These are phyloP conservation scores for Campylomormyrus tamandua DNA, from an alignment of 2,113 vertebrate species.

Conservation along the genomic window DNA sequence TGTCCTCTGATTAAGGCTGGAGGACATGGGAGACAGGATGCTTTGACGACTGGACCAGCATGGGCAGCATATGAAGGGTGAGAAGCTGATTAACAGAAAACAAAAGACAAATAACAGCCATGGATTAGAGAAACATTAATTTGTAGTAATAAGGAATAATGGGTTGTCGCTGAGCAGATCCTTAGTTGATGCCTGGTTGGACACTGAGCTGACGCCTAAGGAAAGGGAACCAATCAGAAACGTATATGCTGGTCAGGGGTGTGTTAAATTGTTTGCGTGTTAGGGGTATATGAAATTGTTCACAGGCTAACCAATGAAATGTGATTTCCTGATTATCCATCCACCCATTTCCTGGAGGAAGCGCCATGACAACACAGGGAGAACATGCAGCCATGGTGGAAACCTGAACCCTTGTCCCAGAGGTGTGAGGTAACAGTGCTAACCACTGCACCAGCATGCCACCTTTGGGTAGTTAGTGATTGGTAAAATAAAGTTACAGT, in stretches of 20 bases:
- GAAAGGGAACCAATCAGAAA: not conserved
- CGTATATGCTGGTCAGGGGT: not conserved
- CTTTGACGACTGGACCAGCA: not conserved
- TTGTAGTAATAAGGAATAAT: not conserved
- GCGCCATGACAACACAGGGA: not conserved
- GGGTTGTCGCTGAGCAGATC: not conserved
- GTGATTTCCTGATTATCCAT: not conserved
- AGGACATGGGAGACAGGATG: not conserved
- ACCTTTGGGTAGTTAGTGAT: not conserved
- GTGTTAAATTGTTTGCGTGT: not conserved
- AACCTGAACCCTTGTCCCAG: not conserved
- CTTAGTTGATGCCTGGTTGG: not conserved
- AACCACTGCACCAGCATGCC: not conserved
- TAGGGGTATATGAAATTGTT: not conserved
- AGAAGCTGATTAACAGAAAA: not conserved
- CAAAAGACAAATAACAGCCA: not conserved
- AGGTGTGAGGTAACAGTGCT: not conserved
- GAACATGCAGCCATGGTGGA: too few relatives aligned
- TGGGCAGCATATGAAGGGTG: not conserved
- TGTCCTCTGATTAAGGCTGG: not conserved
- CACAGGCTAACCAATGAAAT: not conserved
- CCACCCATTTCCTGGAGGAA: not conserved
- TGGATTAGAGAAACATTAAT: not conserved
- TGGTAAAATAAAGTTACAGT: not conserved
- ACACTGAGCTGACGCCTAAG: not conserved